These are phyloP conservation scores for Clunio marinus DNA, from an alignment of 2,888 invertebrate species.

Conservation along the genomic window DNA sequence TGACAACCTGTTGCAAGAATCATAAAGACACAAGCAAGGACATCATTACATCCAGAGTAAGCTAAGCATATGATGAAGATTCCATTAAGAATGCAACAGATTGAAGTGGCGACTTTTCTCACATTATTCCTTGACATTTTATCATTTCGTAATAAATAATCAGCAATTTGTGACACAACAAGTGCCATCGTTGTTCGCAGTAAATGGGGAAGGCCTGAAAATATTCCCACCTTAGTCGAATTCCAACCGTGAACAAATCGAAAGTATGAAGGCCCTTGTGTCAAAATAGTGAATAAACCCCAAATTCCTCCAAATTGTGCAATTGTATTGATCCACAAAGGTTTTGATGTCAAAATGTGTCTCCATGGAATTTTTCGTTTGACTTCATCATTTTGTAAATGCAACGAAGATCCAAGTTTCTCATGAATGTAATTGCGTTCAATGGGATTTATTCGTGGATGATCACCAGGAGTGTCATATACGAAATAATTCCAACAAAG, in stretches of 20 bases:
- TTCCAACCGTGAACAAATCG: slow-evolving; percentile 65
- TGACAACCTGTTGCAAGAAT: slow-evolving; percentile 60
- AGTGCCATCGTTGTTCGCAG: slow-evolving; percentile 59
- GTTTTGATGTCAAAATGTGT: slow-evolving; percentile 56
- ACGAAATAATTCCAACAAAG: slow-evolving; percentile 60
- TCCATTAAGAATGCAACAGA: slow-evolving; percentile 61
- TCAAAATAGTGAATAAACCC: slow-evolving; percentile 66
- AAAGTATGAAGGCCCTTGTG: slow-evolving; percentile 67
- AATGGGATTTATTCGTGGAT: slow-evolving; percentile 59
- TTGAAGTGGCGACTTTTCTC: slow-evolving; percentile 59
- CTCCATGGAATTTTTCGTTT: slow-evolving; percentile 60
- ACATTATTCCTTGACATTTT: slow-evolving; percentile 60
- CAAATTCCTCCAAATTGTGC: slow-evolving; percentile 65
- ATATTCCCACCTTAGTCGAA: slow-evolving; percentile 55
- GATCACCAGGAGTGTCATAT: slow-evolving; percentile 60
- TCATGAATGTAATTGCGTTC: slow-evolving; percentile 59
- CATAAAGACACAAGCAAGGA: slow-evolving; percentile 58
- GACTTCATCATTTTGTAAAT: slow-evolving; percentile 40
- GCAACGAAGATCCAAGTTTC: slow-evolving; percentile 53
- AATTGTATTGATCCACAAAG: slow-evolving; percentile 61
- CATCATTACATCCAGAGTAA: slow-evolving; percentile 60
- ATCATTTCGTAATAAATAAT: slow-evolving; percentile 57
- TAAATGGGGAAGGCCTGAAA: slow-evolving; percentile 62
- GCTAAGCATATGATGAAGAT: slow-evolving; percentile 59
- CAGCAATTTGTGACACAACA: slow-evolving; percentile 56